Base-by-base conservation (phyloP, 2,888 invertebrate species). In the Allolobophora icterica region DNA sequence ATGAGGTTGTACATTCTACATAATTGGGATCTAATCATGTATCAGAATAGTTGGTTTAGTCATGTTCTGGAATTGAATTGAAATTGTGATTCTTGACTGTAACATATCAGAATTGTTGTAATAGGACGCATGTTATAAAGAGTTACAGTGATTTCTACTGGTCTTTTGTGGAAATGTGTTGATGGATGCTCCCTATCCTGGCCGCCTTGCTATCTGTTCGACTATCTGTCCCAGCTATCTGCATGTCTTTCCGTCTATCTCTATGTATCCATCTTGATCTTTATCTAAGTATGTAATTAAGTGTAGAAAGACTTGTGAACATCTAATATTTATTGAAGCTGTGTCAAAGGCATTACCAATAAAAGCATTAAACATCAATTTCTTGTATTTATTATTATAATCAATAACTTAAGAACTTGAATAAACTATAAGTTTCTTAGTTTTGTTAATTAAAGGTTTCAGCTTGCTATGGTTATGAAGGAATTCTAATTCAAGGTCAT, bases 291-390 rank as follows among this genome's bases (percentile, higher is more conserved):
- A 71, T 6, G 71, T 71, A n/a, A n/a, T 0, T 71, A 71, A 71
- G n/a, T 71, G 71, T 71, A n/a, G 6, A 71, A 71, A 71, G n/a
- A 71, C 71, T n/a, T 71, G 71, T 71, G 71, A 71, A 71, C 71
- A 71, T 71, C 71, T 71, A 71, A 8, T 71, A 71, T 71, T 71
- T 71, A 71, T 71, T 71, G n/a, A 30, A 71, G 71, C 13, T 71
- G 24, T 58, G 71, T 71, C 71, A 71, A 71, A 71, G 71, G 71
- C 71, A 71, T 71, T 71, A 71, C 71, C n/a, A n/a, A 71, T 71
- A 71, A 71, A 71, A 71, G 71, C n/a, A n/a, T n/a, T 71, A n/a
- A 30, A 71, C n/a, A n/a, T 71, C 6, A n/a, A n/a, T n/a, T 71
- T 71, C 30, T 71, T 71, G 71, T 71, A n/a, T 71, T 71, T 21